Base-by-base conservation (phyloP, 92 coral and sea anemone genomes). In the Muricea muricata region DNA sequence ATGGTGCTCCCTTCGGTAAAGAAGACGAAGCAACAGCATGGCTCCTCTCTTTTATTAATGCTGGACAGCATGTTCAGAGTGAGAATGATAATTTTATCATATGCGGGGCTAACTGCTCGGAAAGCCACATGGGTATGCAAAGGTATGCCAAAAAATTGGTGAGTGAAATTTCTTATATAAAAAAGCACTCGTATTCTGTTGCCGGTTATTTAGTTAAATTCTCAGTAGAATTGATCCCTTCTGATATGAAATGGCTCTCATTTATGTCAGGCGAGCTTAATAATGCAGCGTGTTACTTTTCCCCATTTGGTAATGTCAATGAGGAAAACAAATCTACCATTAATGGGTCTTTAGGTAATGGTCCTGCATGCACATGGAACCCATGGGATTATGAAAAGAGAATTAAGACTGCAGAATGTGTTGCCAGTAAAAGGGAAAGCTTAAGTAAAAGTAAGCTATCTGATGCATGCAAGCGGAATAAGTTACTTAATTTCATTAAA, bases 231-330 rank as follows among this genome's bases (percentile, higher is more conserved):
- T 40, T 89, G 23, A 75, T 85, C 10, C 89, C 87, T 13, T 55
- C 68, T 17, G 92, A 89, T 65, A 84, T 78, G 89, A 89, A 89
- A 69, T 89, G 93, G 90, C 56, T 48, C 15, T 48, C 56, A 11
- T 7, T 48, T 48, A 48, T 48, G 56, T 48, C 25, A 75, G 56
- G 56, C 17, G 56, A 48, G 21, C 56, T 48, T 48, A 48, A 48
- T 48, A 48, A 48, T 48, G 56, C 56, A 7, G 56, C 56, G 4
- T 48, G 15, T 18, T 48, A 48, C 42, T 37, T 48, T 48, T 48
- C 56, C 2, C 56, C 56, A 18, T 48, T 48, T 10, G 56, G 56
- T 2, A 48, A 83, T 83, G 88, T 88, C 4, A 74, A 42, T 47
- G 78, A 50, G 34, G 79, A 60, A 13, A 83, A 47, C 52, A 75